Conservation (phyloP, 2,888 invertebrate genomes). For the Criorhina ranunculi region DNA sequence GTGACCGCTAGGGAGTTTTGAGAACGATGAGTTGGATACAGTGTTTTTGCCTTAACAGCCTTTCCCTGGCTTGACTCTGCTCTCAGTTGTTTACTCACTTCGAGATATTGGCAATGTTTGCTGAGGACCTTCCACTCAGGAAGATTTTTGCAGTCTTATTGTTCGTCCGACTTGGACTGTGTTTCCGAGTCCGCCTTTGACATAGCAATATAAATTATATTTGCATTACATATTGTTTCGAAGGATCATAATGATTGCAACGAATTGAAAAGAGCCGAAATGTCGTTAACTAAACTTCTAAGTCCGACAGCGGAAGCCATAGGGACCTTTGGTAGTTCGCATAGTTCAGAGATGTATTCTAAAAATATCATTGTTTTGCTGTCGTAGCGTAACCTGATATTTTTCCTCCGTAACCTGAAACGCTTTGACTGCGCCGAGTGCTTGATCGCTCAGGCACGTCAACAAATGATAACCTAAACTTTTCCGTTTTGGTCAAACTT, state of each 20-base stretch:
- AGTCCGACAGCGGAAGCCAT: constrained; percentile 6
- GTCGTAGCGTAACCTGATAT: constrained; percentile 31
- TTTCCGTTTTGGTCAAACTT: constrained; percentile 14
- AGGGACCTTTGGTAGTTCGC: constrained; percentile 15
- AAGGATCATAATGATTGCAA: not conserved
- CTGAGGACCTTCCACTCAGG: too few relatives aligned
- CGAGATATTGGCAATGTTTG: not conserved
- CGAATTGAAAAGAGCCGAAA: not conserved
- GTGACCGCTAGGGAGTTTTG: not conserved
- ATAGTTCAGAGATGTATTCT: constrained; percentile 46
- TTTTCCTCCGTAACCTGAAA: too few relatives aligned
- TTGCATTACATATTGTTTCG: not conserved
- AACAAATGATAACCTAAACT: constrained; percentile 35
- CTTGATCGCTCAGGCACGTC: constrained; percentile 26
- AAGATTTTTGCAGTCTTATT: not conserved
- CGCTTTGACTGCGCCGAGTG: too few relatives aligned
- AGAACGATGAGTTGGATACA: not conserved
- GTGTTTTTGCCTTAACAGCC: not conserved
- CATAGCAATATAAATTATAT: not conserved
- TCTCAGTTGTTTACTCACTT: not conserved
- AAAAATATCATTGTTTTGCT: constrained; percentile 40
- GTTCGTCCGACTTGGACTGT: not conserved
- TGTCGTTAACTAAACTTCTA: constrained; percentile 23
- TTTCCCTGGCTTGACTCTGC: not conserved
- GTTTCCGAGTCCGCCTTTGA: not conserved